A percentile compares a stretch with the other conserved stretches of the same genome.
These are phyloP conservation scores for Drosophila neutralis DNA, from an alignment of 2,888 invertebrate species.

Conservation along the genomic window DNA sequence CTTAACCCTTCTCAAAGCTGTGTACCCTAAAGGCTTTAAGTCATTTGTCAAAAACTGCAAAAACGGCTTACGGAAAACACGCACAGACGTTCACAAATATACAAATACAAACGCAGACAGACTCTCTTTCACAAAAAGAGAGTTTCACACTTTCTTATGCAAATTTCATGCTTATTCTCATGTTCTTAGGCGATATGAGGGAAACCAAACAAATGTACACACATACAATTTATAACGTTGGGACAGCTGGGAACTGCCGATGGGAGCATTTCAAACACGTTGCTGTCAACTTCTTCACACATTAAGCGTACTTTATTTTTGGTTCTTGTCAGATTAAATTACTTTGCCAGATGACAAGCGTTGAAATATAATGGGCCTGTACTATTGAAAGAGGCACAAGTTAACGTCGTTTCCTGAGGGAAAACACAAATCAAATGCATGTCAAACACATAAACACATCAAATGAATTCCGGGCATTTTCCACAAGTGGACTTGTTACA, in stretches of 20 bases:
- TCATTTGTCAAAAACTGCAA: slow-evolving; percentile 78
- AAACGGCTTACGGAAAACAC: slow-evolving; percentile 58
- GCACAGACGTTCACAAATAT: slow-evolving; percentile 12
- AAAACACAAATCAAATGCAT: slow-evolving; percentile 60
- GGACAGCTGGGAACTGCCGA: slow-evolving; percentile 39
- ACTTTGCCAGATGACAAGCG: slow-evolving; percentile 62
- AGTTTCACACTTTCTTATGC: slow-evolving; percentile 76
- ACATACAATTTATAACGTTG: slow-evolving; percentile 35
- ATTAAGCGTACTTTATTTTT: slow-evolving; percentile 71
- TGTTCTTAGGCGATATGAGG: slow-evolving; percentile 41
- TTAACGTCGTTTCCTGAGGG: slow-evolving; percentile 42
- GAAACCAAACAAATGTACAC: slow-evolving; percentile 38
- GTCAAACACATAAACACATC: slow-evolving; percentile 52
- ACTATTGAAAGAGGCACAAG: slow-evolving; percentile 42
- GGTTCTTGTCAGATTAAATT: slow-evolving; percentile 77
- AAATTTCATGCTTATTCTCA: slow-evolving; percentile 63
- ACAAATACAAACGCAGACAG: neutral
- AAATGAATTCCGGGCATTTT: slow-evolving; percentile 50
- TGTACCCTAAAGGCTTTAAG: slow-evolving; percentile 76
- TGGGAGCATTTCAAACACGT: slow-evolving; percentile 42
- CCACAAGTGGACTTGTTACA: neutral
- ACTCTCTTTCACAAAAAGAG: slow-evolving; percentile 15
- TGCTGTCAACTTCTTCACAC: slow-evolving; percentile 75
- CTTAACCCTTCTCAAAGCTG: slow-evolving; percentile 73
- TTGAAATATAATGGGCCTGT: slow-evolving; percentile 42